A percentile compares a stretch with the other conserved stretches of the same genome.
Evolutionary conservation across 2,888 invertebrate genomes (phyloP).

Genomic region (Pollenia amentaria): DNA sequence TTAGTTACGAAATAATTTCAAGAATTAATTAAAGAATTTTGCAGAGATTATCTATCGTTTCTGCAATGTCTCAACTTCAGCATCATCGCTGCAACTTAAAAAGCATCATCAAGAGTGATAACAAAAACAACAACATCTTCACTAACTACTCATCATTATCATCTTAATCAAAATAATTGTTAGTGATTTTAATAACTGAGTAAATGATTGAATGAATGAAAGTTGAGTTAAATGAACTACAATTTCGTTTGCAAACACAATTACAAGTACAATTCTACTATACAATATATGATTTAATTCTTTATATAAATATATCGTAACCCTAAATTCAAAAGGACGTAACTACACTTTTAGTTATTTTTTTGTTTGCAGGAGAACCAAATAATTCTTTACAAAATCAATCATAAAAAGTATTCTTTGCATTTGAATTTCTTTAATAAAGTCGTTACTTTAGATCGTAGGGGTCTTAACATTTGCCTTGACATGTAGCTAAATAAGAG

Average conservation of each 20-base stretch:
- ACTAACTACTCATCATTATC: background rate
- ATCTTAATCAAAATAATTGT: slow-evolving; percentile 7
- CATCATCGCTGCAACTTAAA: slow-evolving; percentile 34
- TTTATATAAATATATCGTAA: too few relatives aligned
- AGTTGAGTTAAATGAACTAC: slow-evolving; percentile 11
- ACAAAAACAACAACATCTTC: background rate
- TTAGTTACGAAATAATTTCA: slow-evolving; percentile 27
- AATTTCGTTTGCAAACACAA: slow-evolving; percentile 29
- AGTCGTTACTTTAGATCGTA: too few relatives aligned
- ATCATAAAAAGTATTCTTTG: too few relatives aligned
- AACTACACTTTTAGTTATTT: too few relatives aligned
- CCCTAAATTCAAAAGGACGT: too few relatives aligned
- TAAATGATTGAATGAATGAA: slow-evolving; percentile 20
- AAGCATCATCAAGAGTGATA: background rate
- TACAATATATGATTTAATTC: too few relatives aligned
- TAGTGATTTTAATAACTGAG: slow-evolving; percentile 42
- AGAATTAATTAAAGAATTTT: slow-evolving; percentile 55
- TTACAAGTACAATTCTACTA: background rate
- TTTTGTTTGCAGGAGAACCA: too few relatives aligned
- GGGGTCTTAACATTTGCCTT: too few relatives aligned
- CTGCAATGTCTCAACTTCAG: slow-evolving; percentile 36
- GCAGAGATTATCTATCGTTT: slow-evolving; percentile 47
- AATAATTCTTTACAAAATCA: too few relatives aligned
- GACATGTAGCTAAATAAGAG: too few relatives aligned
- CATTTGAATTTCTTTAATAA: too few relatives aligned